phyloP scores from a whole-genome alignment of 2,888 invertebrate genomes.

The Orthonychiurus folsomi region DNA sequence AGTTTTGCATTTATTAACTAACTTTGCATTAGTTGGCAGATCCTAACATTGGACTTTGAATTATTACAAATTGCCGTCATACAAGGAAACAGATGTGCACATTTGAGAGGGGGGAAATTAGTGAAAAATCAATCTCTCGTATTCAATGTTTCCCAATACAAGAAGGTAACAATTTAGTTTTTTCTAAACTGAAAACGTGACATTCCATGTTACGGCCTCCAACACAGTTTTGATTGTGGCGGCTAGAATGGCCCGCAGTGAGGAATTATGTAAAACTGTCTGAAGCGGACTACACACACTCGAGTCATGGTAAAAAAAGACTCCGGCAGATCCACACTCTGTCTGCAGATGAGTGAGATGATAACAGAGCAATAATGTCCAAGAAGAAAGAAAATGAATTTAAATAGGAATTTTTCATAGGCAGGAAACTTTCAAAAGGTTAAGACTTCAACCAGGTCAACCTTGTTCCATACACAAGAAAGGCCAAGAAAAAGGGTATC shows the following conservation, averaged over 20 bases:
- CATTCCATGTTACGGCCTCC: too few relatives aligned
- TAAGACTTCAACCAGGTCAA: neutral
- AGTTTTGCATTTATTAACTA: neutral
- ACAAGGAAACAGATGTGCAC: too few relatives aligned
- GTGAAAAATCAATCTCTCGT: neutral
- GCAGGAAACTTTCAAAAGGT: neutral
- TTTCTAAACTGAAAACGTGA: neutral
- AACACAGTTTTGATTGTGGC: neutral
- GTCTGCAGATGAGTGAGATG: neutral
- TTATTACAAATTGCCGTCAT: too few relatives aligned
- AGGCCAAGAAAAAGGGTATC: too few relatives aligned
- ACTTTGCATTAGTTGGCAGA: too few relatives aligned
- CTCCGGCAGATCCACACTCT: neutral
- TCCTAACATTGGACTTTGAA: too few relatives aligned
- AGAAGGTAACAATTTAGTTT: too few relatives aligned
- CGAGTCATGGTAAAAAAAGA: neutral
- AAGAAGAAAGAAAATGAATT: slow-evolving; percentile 1
- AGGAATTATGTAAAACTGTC: neutral
- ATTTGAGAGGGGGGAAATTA: too few relatives aligned
- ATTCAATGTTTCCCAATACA: neutral
- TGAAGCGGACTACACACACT: neutral
- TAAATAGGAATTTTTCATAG: neutral
- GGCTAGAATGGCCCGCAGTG: neutral
- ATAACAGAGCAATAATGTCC: neutral
- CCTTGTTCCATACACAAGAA: too few relatives aligned